These are phyloP conservation scores for Drosophila obscura DNA, from an alignment of 1,140 invertebrate species.

Conservation along the genomic window DNA sequence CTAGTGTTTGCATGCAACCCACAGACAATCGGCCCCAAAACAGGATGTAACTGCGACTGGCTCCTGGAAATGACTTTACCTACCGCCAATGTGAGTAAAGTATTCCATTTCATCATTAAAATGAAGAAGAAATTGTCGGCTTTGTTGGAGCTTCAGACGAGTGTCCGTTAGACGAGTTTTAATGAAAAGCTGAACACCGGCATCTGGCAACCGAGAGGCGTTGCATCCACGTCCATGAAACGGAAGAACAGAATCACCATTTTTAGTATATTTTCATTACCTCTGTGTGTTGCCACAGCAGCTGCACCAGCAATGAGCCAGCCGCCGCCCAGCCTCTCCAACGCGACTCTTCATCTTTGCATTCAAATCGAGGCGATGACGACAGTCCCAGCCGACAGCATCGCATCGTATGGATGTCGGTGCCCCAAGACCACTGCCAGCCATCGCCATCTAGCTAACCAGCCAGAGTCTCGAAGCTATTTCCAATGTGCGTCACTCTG, in stretches of 20 bases:
- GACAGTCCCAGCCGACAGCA: conserved; percentile 47
- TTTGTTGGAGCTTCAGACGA: conserved; percentile 12
- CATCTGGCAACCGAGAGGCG: background rate
- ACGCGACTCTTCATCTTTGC: conserved; percentile 47
- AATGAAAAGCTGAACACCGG: conserved; percentile 27
- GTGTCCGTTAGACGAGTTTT: conserved; percentile 29
- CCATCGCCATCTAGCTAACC: background rate
- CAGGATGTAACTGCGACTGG: too few species aligned
- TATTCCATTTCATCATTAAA: conserved; percentile 19
- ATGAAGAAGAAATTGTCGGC: conserved; percentile 24
- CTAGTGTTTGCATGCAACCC: too few species aligned
- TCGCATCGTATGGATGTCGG: conserved; percentile 22
- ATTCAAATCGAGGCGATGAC: conserved; percentile 73
- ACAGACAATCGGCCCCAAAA: too few species aligned
- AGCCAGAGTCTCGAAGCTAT: conserved; percentile 55
- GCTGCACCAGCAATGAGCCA: conserved; percentile 17
- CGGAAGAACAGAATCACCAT: conserved; percentile 56
- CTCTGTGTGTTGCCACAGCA: conserved; percentile 14
- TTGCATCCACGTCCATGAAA: conserved; percentile 25
- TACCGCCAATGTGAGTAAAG: background rate
- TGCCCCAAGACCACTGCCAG: conserved; percentile 43
- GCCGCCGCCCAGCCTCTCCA: conserved; percentile 6
- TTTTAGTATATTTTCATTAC: conserved; percentile 52
- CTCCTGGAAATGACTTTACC: background rate
- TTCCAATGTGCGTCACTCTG: conserved; percentile 48